A percentile compares a stretch with the other conserved stretches of the same genome.
These are phyloP conservation scores for Papilio polytes DNA, from an alignment of 1,140 invertebrate genomes.

Conservation along the genomic window DNA sequence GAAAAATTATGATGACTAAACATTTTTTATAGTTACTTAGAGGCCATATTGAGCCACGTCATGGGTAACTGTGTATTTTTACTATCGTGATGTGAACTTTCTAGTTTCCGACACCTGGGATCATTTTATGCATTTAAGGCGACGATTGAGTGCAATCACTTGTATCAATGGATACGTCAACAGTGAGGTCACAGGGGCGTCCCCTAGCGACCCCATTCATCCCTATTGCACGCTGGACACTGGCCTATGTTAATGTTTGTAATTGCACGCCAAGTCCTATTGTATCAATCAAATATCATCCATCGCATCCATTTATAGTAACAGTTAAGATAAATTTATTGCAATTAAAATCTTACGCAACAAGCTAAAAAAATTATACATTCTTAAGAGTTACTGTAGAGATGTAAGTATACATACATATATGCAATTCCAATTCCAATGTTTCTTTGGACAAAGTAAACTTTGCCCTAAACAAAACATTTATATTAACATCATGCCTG, in stretches of 20 bases:
- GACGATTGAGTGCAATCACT: conserved; percentile 21
- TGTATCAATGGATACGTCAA: conserved; percentile 33
- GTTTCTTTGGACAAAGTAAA: conserved; percentile 26
- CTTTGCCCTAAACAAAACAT: conserved; percentile 29
- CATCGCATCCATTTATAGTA: neutral
- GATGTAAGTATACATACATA: neutral
- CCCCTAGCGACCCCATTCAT: conserved; percentile 9
- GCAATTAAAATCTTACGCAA: neutral
- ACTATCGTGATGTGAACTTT: neutral
- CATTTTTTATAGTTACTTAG: no score
- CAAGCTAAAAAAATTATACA: no score
- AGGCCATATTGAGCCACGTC: no score
- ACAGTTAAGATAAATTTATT: neutral
- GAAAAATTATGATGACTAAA: no score
- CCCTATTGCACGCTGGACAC: conserved; percentile 9
- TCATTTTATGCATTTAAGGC: neutral
- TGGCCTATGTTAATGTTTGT: conserved; percentile 33
- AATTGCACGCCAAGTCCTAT: conserved; percentile 8
- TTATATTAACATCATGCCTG: conserved; percentile 16
- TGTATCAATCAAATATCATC: neutral
- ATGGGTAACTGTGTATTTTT: no score
- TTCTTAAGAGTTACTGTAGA: no score
- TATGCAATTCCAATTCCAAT: neutral
- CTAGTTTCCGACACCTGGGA: conserved; percentile 7
- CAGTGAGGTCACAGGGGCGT: conserved; percentile 18